Base-by-base conservation (phyloP, 2,888 invertebrate genomes). In the Pristionchus exspectatus region DNA sequence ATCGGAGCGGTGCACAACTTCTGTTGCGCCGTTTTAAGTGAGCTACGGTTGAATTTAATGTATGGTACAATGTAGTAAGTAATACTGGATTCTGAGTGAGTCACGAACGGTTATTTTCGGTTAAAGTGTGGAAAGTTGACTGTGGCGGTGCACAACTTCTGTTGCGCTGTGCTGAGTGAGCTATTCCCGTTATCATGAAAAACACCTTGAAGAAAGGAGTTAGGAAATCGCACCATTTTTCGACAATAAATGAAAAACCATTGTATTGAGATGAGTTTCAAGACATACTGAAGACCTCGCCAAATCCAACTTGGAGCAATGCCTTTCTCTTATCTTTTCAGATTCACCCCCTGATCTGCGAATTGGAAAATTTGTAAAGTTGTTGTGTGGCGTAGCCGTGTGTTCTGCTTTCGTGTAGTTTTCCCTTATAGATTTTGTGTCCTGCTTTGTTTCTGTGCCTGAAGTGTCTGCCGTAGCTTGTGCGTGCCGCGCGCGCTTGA, bases 21-120 rank as follows among this genome's bases (percentile, higher is more conserved):
- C 74, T 94, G 94, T 90, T 94, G 94, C 91, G 92, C 93, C 44
- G 92, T 91, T 83, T 90, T 93, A 27, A 93, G 94, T 94, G 89
- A 88, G 90, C 88, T 86, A 63, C n/a, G n/a, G n/a, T n/a, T n/a
- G n/a, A n/a, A n/a, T n/a, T n/a, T n/a, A n/a, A n/a, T n/a, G n/a
- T n/a, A n/a, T n/a, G n/a, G n/a, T n/a, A n/a, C n/a, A n/a, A n/a
- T n/a, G n/a, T n/a, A n/a, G n/a, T n/a, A n/a, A n/a, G n/a, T n/a
- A n/a, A n/a, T n/a, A n/a, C n/a, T n/a, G n/a, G n/a, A n/a, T n/a
- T n/a, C n/a, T n/a, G n/a, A n/a, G n/a, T n/a, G n/a, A n/a, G n/a
- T n/a, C n/a, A n/a, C n/a, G n/a, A n/a, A n/a, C n/a, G n/a, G n/a
- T n/a, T n/a, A n/a, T n/a, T n/a, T n/a, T n/a, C n/a, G n/a, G n/a